phyloP scores from a whole-genome alignment of 1,140 invertebrate genomes.

The Dufourea novaeangliae region DNA sequence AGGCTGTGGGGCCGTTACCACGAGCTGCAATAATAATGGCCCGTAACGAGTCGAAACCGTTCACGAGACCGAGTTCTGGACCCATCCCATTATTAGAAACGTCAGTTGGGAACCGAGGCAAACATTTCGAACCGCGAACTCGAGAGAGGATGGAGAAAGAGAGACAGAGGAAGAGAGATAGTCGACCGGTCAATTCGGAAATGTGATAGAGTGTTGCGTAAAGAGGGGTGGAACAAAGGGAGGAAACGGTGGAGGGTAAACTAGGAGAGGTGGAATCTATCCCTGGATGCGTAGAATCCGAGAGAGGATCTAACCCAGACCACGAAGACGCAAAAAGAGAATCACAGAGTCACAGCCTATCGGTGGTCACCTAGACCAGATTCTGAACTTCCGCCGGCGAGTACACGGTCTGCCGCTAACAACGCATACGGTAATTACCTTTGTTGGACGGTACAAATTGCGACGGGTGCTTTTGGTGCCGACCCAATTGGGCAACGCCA shows the following conservation, averaged over 20 bases:
- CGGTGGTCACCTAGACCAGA: neutral
- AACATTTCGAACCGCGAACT: constrained; percentile 46
- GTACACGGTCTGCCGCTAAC: constrained; percentile 28
- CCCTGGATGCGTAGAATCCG: neutral
- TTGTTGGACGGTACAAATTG: constrained; percentile 65
- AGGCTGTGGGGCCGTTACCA: neutral
- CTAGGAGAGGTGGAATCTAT: too few relatives aligned
- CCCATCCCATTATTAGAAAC: constrained; percentile 54
- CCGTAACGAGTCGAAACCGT: constrained; percentile 51
- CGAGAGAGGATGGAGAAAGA: too few relatives aligned
- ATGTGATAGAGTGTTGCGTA: neutral
- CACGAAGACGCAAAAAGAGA: constrained; percentile 8
- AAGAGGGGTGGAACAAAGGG: neutral
- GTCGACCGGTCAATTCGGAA: neutral
- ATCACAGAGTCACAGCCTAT: constrained; percentile 7
- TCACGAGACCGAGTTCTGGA: neutral
- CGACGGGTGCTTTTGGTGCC: constrained; percentile 33
- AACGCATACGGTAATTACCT: constrained; percentile 63
- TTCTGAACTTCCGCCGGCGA: constrained; percentile 3
- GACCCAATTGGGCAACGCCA: constrained; percentile 3
- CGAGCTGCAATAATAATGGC: constrained; percentile 48
- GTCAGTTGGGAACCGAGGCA: constrained; percentile 48
- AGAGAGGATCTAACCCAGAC: too few relatives aligned
- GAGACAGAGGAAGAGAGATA: too few relatives aligned
- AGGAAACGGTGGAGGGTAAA: neutral